phyloP scores from a whole-genome alignment of 2,113 vertebrate species.

The Capreolus pygargus region DNA sequence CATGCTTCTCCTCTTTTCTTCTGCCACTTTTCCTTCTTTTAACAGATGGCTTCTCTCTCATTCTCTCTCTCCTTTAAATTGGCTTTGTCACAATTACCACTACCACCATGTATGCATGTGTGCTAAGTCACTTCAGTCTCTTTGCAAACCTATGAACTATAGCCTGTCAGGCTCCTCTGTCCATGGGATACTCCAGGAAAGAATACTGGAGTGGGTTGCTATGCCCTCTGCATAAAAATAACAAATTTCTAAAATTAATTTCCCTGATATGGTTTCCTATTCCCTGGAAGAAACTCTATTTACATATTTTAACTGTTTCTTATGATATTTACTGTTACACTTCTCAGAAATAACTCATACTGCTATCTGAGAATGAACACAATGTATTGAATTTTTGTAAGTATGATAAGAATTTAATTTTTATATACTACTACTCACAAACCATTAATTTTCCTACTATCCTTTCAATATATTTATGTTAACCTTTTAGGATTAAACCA shows the following conservation, averaged over 20 bases:
- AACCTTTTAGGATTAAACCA: not conserved
- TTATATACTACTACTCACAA: not conserved
- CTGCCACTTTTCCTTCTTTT: not conserved
- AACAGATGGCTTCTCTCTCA: not conserved
- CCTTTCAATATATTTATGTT: not conserved
- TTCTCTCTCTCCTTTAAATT: not conserved
- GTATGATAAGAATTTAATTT: not conserved
- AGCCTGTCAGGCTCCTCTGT: not conserved
- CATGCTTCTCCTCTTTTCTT: not conserved
- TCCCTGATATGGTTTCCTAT: not conserved
- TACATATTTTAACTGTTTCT: not conserved
- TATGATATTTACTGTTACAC: not conserved
- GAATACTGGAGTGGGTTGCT: not conserved
- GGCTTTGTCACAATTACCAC: not conserved
- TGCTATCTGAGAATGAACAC: not conserved
- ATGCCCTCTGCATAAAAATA: not conserved
- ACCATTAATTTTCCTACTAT: not conserved
- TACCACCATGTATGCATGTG: too few relatives aligned
- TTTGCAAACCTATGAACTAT: too few relatives aligned
- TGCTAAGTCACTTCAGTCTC: too few relatives aligned
- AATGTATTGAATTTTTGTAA: not conserved
- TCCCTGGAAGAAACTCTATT: not conserved
- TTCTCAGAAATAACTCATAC: not conserved
- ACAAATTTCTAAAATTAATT: not conserved
- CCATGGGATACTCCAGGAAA: not conserved